Evolutionary conservation across 2,888 invertebrate genomes (phyloP), one percentile per base, ranked within the genome.

Genomic region (Neocrepidodera transversa): DNA sequence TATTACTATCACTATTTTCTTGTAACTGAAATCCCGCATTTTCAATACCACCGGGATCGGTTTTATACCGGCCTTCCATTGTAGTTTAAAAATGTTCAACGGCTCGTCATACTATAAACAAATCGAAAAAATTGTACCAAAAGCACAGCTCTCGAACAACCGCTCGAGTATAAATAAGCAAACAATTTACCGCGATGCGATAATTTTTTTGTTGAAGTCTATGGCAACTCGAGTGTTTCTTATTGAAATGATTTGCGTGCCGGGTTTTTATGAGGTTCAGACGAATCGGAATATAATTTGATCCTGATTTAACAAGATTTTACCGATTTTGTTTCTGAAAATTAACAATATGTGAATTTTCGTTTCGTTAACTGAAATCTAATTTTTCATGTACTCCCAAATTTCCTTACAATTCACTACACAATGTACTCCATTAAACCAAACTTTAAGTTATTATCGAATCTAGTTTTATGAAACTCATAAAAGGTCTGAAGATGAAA

Each of bases 11-110:
- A 43, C 68, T 65, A 49, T 70, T 71, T 70, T 77, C 77, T 35
- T 74, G 71, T 53, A 77, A 67, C 62, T 75, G 75, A 63, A 78
- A 76, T 5, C 68, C 76, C 23, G 66, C 62, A 55, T 77, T 77
- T 42, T 76, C 74, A n/a, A 72, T 56, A 26, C 72, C 74, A n/a
- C 60, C 67, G 48, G 52, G 45, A 48, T 60, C 60, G 7, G 14
- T 32, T 43, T 63, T 56, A 65, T 71, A 73, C 16, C 71, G 65
- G 18, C 73, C 68, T 50, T 74, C 72, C 74, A 74, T 74, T 26
- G 49, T 36, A 11, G n/a, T 23, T 5, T 8, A 51, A 51, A 51
- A 23, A 42, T 48, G 52, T 51, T 42, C 10, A 58, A 11, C 28
- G 38, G 17, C 14, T 48, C 13, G 32, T 36, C 51, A 52, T 43